Percentiles rank a stretch among this genome's conserved stretches.
Conservation (phyloP, 1,140 invertebrate species). For the Pseudobourletiella spinata region DNA sequence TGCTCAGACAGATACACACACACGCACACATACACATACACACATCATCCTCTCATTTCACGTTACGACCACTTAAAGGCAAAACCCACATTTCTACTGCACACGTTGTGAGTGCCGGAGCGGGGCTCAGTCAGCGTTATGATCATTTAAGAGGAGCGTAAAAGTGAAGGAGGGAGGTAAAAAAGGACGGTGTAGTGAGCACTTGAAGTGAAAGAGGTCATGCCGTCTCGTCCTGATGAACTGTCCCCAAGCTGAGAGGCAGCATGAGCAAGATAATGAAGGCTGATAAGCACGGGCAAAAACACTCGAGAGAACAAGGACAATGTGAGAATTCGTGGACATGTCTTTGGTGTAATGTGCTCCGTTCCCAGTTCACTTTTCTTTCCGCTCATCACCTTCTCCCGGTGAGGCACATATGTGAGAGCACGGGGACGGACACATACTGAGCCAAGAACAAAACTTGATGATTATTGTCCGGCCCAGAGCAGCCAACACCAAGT, state of each 20-base stretch:
- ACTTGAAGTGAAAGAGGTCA: conserved; percentile 3
- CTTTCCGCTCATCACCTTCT: conserved; percentile 5
- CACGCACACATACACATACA: too few relatives aligned
- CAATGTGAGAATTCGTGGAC: conserved; percentile 9
- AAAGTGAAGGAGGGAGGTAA: neutral
- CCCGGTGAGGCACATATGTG: too few relatives aligned
- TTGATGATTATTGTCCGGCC: neutral
- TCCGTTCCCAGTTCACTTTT: neutral
- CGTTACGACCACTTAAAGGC: too few relatives aligned
- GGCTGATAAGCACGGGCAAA: conserved; percentile 12
- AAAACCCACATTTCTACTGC: too few relatives aligned
- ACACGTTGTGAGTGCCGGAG: too few relatives aligned
- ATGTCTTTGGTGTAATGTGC: conserved; percentile 6
- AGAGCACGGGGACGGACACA: too few relatives aligned
- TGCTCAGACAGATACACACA: too few relatives aligned
- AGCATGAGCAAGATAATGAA: conserved; percentile 17
- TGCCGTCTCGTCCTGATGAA: conserved; percentile 6
- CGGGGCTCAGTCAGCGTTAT: too few relatives aligned
- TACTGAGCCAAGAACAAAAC: neutral
- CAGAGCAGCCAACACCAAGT: neutral
- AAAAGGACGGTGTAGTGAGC: neutral
- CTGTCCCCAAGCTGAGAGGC: conserved; percentile 5
- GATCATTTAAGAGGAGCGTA: conserved; percentile 2
- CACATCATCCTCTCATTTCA: too few relatives aligned
- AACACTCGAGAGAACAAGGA: conserved; percentile 5